A percentile compares a stretch with the other conserved stretches of the same genome.
Evolutionary conservation across 2,888 invertebrate species (phyloP).

Genomic region (Altica lythri): DNA sequence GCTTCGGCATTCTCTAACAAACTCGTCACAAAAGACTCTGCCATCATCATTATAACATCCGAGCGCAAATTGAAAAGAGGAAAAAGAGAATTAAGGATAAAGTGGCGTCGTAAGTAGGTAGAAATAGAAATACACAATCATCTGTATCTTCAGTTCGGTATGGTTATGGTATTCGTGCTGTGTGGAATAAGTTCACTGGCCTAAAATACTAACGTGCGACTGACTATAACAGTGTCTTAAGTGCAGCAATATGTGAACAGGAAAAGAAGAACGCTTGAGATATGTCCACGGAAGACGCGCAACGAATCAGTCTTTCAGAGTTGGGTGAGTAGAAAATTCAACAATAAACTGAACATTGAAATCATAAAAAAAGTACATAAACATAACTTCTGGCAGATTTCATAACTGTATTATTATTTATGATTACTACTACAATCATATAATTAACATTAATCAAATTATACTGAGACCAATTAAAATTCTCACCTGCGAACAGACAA

Average conservation of each 20-base stretch:
- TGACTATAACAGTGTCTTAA: too few relatives aligned
- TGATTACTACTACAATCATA: slow-evolving; percentile 17
- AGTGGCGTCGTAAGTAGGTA: slow-evolving; percentile 22
- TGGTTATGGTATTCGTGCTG: slow-evolving; percentile 11
- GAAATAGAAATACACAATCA: slow-evolving; percentile 1
- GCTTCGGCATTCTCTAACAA: not conserved
- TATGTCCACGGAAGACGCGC: slow-evolving; percentile 50
- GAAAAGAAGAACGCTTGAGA: slow-evolving; percentile 34
- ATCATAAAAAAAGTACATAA: not conserved
- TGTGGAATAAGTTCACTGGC: slow-evolving; percentile 23
- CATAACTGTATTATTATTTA: slow-evolving; percentile 6
- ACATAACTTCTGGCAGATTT: not conserved
- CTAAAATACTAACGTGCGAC: slow-evolving; percentile 12
- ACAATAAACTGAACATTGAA: not conserved
- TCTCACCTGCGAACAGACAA: slow-evolving; percentile 18
- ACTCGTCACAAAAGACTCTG: not conserved
- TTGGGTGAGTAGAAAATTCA: slow-evolving; percentile 54
- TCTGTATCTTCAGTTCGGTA: slow-evolving; percentile 7
- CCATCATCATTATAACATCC: slow-evolving; percentile 3
- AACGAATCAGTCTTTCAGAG: slow-evolving; percentile 58
- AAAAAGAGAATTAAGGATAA: too few relatives aligned
- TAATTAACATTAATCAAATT: slow-evolving; percentile 19
- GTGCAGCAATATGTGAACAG: slow-evolving; percentile 21
- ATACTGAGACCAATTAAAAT: slow-evolving; percentile 11
- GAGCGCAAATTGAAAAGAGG: slow-evolving; percentile 24